Evolutionary conservation across 92 coral and sea anemone species (phyloP).

Genomic region (Montipora capitata): DNA sequence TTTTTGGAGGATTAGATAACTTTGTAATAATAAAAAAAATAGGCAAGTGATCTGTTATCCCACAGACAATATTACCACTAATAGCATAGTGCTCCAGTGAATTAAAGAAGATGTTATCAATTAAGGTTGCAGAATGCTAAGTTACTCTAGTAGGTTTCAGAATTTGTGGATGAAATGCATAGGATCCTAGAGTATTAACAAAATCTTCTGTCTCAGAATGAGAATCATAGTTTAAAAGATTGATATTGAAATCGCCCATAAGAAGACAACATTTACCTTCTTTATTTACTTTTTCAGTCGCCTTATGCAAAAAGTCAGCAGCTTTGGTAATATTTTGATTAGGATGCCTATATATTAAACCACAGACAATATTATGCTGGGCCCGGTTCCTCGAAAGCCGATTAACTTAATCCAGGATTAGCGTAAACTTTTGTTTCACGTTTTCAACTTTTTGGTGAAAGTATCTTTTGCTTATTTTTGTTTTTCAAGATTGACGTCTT

Average conservation of each 20-base stretch:
- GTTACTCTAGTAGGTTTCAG: conserved; percentile 77
- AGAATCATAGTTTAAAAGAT: conserved; percentile 49
- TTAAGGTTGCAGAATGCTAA: conserved; percentile 63
- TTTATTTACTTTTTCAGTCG: conserved; percentile 45
- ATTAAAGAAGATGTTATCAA: conserved; percentile 40
- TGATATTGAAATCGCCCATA: too few relatives aligned
- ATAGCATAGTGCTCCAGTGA: conserved; percentile 59
- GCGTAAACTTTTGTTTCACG: too few relatives aligned
- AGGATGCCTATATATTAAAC: too few relatives aligned
- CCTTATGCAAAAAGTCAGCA: conserved; percentile 22
- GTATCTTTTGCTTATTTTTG: too few relatives aligned
- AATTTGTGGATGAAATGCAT: conserved; percentile 67
- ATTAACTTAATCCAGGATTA: conserved; percentile 61
- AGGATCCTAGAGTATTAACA: conserved; percentile 73
- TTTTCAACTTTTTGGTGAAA: too few relatives aligned
- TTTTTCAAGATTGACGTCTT: too few relatives aligned
- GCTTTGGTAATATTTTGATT: too few relatives aligned
- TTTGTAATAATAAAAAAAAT: conserved; percentile 27
- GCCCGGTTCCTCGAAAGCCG: conserved; percentile 66
- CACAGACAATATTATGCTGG: too few relatives aligned
- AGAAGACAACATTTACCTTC: conserved; percentile 42
- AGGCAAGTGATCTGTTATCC: conserved; percentile 74
- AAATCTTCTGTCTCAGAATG: conserved; percentile 59
- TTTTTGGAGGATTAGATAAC: conserved; percentile 42
- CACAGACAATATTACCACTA: conserved; percentile 79